Conservation (phyloP, 2,888 invertebrate species). For the Stramonita haemastoma region DNA sequence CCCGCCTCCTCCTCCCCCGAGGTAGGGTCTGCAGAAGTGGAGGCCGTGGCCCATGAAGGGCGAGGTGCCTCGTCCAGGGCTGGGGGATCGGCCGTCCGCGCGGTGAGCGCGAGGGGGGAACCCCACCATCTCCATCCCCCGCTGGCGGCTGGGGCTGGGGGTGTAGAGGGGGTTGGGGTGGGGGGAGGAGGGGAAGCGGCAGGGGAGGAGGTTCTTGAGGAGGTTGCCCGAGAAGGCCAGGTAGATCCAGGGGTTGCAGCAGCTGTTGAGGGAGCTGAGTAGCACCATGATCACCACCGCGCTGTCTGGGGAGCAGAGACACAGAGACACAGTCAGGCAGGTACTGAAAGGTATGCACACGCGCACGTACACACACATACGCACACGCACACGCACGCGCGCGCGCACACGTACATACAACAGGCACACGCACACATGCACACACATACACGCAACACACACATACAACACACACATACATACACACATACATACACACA, state of each 20-base stretch:
- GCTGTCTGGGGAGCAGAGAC: slow-evolving; percentile 43
- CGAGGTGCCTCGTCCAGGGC: too few species aligned
- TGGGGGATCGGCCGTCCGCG: not conserved
- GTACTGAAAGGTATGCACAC: too few species aligned
- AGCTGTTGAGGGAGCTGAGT: slow-evolving; percentile 83
- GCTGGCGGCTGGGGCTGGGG: slow-evolving; percentile 31
- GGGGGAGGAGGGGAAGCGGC: not conserved
- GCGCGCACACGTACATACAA: too few species aligned
- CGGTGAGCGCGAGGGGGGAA: not conserved
- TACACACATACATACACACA: not conserved
- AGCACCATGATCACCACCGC: slow-evolving; percentile 62
- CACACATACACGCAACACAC: not conserved
- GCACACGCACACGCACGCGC: not conserved
- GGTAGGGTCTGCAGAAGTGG: not conserved
- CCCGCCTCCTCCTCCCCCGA: too few species aligned
- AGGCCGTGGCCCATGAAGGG: not conserved
- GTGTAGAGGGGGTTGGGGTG: slow-evolving; percentile 36
- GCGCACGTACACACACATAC: too few species aligned
- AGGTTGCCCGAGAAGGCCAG: slow-evolving; percentile 77
- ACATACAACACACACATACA: not conserved
- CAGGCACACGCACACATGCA: not conserved
- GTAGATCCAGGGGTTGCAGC: slow-evolving; percentile 83
- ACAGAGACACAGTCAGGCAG: not conserved
- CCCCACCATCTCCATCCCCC: slow-evolving; percentile 21
- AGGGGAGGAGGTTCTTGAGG: slow-evolving; percentile 43